Conservation (phyloP, 2,113 vertebrate genomes). For the Tupaia chinensis region DNA sequence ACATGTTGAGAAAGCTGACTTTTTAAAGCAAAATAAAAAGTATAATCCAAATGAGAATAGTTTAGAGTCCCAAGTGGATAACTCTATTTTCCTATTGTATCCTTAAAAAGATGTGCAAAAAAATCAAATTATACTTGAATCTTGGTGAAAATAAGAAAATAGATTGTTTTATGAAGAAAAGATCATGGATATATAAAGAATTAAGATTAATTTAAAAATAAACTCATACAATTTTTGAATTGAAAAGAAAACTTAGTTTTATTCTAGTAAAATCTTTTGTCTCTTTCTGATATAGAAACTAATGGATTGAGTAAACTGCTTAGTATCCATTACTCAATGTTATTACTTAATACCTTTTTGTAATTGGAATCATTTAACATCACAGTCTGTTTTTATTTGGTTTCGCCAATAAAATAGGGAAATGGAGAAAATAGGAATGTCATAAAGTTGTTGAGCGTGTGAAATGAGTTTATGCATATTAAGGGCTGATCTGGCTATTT, state of each 20-base stretch:
- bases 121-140: constrained; percentile 27
- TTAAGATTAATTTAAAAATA: constrained; percentile 49
- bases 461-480: neutral
- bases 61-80: neutral
- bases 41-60: constrained; percentile 46
- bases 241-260: neutral
- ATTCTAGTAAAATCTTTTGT: neutral
- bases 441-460: neutral
- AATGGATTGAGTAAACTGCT: neutral
- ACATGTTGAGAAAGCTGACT: constrained; percentile 27
- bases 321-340: constrained; percentile 6
- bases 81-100: neutral
- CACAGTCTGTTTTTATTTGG: neutral
- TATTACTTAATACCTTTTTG: neutral
- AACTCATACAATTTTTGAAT: constrained; percentile 17
- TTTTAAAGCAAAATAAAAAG: constrained; percentile 55
- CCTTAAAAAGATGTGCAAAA: neutral
- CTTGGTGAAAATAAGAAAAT: constrained; percentile 53
- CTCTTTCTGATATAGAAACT: constrained; percentile 20
- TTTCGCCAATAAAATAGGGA: neutral
- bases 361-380: constrained; percentile 9
- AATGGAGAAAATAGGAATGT: neutral
- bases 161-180: neutral
- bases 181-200: neutral
- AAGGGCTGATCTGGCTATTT: neutral